Evolutionary conservation across 2,888 invertebrate species (phyloP).

Genomic region (Camptogramma bilineatum): DNA sequence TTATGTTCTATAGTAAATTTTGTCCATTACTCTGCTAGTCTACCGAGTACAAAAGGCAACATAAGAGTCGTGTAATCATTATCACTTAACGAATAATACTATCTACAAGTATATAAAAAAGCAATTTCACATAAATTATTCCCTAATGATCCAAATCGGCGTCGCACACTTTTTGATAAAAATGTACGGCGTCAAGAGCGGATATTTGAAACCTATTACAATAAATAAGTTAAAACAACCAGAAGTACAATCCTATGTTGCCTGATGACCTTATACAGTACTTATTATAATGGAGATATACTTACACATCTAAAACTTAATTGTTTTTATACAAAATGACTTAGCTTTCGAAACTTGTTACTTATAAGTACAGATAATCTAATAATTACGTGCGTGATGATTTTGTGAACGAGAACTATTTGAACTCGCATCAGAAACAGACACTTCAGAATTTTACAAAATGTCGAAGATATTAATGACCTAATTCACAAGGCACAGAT

Average conservation of each 20-base stretch:
- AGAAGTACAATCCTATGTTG: constrained; percentile 73
- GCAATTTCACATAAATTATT: constrained; percentile 76
- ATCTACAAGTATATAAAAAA: constrained; percentile 73
- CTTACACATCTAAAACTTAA: constrained; percentile 81
- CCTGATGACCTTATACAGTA: constrained; percentile 69
- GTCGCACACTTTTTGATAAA: constrained; percentile 49
- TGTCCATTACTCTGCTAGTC: constrained; percentile 80
- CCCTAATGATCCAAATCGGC: constrained; percentile 59
- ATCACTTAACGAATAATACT: constrained; percentile 66
- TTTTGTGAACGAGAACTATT: constrained; percentile 58
- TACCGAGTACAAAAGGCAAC: constrained; percentile 77
- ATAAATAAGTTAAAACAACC: constrained; percentile 82
- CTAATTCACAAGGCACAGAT: constrained; percentile 12
- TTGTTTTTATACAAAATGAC: constrained; percentile 84
- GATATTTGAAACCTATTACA: constrained; percentile 62
- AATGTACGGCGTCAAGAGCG: constrained; percentile 50
- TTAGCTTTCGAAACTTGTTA: constrained; percentile 85
- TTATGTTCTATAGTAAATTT: constrained; percentile 80
- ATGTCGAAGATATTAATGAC: neutral
- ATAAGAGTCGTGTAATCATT: constrained; percentile 62
- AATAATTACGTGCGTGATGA: constrained; percentile 80
- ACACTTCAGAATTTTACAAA: neutral
- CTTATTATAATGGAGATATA: constrained; percentile 83
- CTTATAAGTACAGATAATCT: constrained; percentile 83
- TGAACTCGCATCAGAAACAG: constrained; percentile 7